Conservation (phyloP, 2,113 vertebrate genomes). For the Silurus asotus region DNA sequence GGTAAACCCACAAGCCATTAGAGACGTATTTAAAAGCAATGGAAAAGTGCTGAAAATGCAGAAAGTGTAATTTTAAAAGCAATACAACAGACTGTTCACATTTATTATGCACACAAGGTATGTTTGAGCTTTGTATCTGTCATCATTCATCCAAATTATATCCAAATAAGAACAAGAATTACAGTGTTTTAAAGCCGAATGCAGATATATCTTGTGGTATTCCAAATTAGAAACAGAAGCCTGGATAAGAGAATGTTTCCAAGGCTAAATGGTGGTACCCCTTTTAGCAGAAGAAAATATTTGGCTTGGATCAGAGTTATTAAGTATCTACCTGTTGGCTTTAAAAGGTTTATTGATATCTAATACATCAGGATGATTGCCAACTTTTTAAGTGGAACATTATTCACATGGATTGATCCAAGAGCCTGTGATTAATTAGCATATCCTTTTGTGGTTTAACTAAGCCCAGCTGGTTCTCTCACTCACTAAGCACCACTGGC, state of each 20-base stretch:
- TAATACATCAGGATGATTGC: constrained; percentile 36
- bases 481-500: constrained; percentile 10
- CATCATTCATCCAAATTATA: neutral
- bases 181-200: constrained; percentile 15
- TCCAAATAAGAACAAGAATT: constrained; percentile 6
- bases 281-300: constrained; percentile 3
- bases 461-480: constrained; percentile 12
- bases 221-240: constrained; percentile 19
- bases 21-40: neutral
- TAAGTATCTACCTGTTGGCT: constrained; percentile 26
- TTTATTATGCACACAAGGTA: constrained; percentile 12
- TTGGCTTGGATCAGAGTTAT: constrained; percentile 21
- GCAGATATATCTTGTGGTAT: constrained; percentile 1
- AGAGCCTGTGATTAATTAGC: constrained; percentile 42
- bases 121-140: constrained; percentile 2
- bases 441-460: constrained; percentile 42
- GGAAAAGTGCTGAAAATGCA: neutral
- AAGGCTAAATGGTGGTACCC: neutral
- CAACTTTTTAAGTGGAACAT: constrained; percentile 14
- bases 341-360: constrained; percentile 24
- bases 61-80: constrained; percentile 1
- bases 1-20: constrained; percentile 20
- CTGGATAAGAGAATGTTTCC: constrained; percentile 4
- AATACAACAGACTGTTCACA: constrained; percentile 19
- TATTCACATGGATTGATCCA: constrained; percentile 44